Percentiles rank a stretch among this genome's conserved stretches.
Evolutionary conservation across 2,113 vertebrate genomes (phyloP).

Genomic region (Sisor rabdophorus): DNA sequence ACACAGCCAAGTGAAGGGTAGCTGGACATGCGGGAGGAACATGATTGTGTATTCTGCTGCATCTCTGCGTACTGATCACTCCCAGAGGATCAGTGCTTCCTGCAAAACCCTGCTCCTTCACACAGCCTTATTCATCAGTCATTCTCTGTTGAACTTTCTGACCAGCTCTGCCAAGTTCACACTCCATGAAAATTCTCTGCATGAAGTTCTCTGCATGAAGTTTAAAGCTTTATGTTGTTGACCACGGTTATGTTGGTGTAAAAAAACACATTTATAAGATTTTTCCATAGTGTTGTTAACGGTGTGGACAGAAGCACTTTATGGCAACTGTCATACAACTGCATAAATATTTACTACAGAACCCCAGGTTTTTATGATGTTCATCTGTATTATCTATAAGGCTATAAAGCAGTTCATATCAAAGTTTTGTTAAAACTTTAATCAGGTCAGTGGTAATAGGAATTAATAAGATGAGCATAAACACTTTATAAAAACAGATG

Average conservation of each 20-base stretch:
- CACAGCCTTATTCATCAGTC: background rate
- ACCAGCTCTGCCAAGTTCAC: background rate
- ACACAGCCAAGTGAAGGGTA: constrained; percentile 49
- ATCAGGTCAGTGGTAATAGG: background rate
- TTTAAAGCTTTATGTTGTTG: background rate
- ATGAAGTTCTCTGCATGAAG: background rate
- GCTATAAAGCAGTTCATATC: too few relatives aligned
- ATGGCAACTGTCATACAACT: background rate
- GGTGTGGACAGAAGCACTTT: background rate
- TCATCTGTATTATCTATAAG: background rate
- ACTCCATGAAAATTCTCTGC: background rate
- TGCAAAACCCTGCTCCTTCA: constrained; percentile 18
- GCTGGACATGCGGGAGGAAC: constrained; percentile 33
- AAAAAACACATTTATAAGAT: background rate
- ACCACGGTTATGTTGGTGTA: background rate
- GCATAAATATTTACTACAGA: background rate
- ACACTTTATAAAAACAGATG: background rate
- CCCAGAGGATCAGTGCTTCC: constrained; percentile 15
- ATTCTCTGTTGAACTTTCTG: background rate
- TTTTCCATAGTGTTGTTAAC: too few relatives aligned
- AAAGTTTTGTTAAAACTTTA: too few relatives aligned
- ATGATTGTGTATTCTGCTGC: constrained; percentile 44
- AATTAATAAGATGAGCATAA: background rate
- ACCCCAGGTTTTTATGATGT: background rate
- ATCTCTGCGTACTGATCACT: constrained; percentile 41